Base-by-base conservation (phyloP, 2,888 invertebrate species). In the Acleris sparsana region DNA sequence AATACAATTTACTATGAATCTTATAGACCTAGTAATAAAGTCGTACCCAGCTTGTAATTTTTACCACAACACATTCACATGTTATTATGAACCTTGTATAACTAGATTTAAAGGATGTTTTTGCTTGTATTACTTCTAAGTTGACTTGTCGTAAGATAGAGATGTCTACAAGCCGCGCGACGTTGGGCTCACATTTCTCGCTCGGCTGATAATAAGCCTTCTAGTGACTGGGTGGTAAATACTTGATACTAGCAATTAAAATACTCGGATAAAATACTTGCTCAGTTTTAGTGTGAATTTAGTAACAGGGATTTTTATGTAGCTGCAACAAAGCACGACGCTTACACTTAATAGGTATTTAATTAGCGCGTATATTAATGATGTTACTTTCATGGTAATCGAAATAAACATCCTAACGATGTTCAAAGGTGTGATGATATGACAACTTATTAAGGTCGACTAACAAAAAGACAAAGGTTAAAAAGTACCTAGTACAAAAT, bases 141-240 rank as follows among this genome's bases (percentile, higher is more conserved):
- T 44, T 44, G 22, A 44, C 43, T 44, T 22, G 44, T 39, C 39
- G 18, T 18, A 33, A 18, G 13, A 18, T 39, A 39, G 9, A 43
- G 46, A 46, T 46, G 57, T 25, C 57, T 46, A 46, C 57, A 57
- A 57, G 46, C 57, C 25, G 46, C 46, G 57, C 44, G 57, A 44
- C 46, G 57, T 7, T 46, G 44, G 22, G 57, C 25, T 57, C 57
- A 46, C 57, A 57, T 57, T 46, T 57, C 57, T 46, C 57, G 57
- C 57, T 57, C 25, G 46, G 57, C 57, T 57, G 46, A 57, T 57
- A 57, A 57, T 57, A 57, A 57, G 46, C 57, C 57, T 46, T 17
- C n/a, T 57, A 57, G 57, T 1, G 57, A 57, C 46, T 57, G 4
- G 22, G n/a, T 25, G 44, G 17, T 20, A 46, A 57, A 46, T 46